Base-by-base conservation (phyloP, 1,140 invertebrate genomes). In the Macrotrachela quadricornifera region DNA sequence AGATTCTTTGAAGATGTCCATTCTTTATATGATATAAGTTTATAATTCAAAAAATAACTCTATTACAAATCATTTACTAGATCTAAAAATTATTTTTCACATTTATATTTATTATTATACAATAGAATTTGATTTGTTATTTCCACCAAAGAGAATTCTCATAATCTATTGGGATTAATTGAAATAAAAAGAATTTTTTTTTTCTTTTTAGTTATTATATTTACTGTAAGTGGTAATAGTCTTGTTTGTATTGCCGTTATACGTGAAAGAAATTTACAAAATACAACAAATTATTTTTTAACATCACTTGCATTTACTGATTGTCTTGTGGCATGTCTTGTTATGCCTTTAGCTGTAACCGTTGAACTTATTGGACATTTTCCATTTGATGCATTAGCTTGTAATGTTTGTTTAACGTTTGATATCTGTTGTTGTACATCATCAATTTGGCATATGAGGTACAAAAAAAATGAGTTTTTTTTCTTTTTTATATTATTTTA, bases 381-480 rank as follows among this genome's bases (percentile, higher is more conserved):
- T 54, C 64, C 8, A 13, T 45, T 44, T 38, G 15, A 37, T 16
- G 10, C 43, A n/a, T 13, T 14, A 30, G 14, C 41, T 11, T 40
- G 37, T 51, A 46, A 21, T 18, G 14, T 56, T 37, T 55, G 48
- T 46, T 52, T 59, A 60, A 39, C 76, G 74, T 13, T 74, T 90
- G 87, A 85, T 48, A 80, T 82, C 66, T 92, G 87, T 83, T 85
- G 84, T 11, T 78, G 87, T 63, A 86, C 83, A 0, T 81, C 84
- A 10, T 85, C 82, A 60, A 94, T 94, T 63, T 81, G 90, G 78
- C 88, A 94, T 75, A 91, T 94, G 85, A 88, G 68, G 21, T 30
- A 30, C 2, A 8, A 30, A 4, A 8, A 30, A 4, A 30, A 8
- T 4, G 3, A 8, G 21, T 30, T 30, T 30, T 30, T 30, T 30